Conservation (phyloP, 2,113 vertebrate genomes). For the Nothocercus julius region DNA sequence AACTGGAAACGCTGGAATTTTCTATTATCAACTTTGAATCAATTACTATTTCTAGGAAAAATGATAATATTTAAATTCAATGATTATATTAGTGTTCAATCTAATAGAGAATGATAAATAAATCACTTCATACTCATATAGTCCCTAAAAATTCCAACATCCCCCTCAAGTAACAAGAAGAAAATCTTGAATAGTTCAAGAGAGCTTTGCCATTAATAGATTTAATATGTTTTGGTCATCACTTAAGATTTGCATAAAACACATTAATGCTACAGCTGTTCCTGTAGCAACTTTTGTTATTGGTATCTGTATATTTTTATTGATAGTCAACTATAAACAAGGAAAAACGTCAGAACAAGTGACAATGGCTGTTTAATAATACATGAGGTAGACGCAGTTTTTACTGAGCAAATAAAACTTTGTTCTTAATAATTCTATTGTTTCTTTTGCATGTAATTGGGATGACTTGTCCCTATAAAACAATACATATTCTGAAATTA, state of each 20-base stretch:
- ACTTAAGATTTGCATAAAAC: background rate
- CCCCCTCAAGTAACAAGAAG: background rate
- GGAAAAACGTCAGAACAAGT: background rate
- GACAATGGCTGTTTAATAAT: background rate
- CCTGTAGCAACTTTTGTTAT: background rate
- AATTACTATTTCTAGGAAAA: background rate
- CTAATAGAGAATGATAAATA: background rate
- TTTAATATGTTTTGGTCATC: background rate
- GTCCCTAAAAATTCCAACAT: background rate
- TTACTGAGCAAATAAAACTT: background rate
- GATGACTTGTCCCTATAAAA: background rate
- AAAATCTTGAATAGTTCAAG: background rate
- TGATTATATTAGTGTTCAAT: background rate
- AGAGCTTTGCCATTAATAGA: background rate
- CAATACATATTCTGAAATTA: background rate
- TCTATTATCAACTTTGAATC: background rate
- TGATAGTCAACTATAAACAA: background rate
- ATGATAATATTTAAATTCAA: slow-evolving; percentile 5
- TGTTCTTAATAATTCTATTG: background rate
- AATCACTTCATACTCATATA: background rate
- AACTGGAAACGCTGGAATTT: background rate
- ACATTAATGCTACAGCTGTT: background rate
- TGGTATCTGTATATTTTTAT: background rate
- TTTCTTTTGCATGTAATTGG: background rate
- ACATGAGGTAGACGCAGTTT: background rate